Evolutionary conservation across 2,797 vertebrate genomes (phyloP).

Genomic region (Xenopus petersii): DNA sequence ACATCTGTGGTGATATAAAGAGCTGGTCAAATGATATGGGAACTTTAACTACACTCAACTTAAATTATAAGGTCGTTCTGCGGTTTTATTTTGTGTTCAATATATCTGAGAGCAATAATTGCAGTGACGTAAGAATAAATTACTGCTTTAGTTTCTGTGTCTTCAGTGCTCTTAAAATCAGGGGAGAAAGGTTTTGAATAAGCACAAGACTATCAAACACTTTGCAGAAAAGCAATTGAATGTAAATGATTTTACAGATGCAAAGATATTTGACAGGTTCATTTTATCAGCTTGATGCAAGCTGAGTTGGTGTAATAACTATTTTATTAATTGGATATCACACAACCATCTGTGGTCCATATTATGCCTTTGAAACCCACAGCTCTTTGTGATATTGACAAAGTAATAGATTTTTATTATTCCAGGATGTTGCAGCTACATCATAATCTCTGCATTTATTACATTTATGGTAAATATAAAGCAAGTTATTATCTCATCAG

Average conservation of each 20-base stretch:
- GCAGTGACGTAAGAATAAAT: constrained; percentile 36
- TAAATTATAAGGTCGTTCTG: constrained; percentile 12
- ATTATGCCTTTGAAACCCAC: not conserved
- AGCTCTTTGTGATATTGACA: not conserved
- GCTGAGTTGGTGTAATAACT: not conserved
- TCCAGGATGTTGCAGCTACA: not conserved
- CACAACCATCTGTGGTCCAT: not conserved
- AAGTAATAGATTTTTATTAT: not conserved
- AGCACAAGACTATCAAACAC: constrained; percentile 18
- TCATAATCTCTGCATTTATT: too few species aligned
- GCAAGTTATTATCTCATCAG: too few species aligned
- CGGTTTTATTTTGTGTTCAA: constrained; percentile 23
- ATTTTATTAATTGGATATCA: constrained; percentile 5
- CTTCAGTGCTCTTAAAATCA: constrained; percentile 19
- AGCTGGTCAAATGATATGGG: too few species aligned
- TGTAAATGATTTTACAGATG: constrained; percentile 17
- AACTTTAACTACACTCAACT: too few species aligned
- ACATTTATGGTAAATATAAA: too few species aligned
- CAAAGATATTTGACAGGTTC: constrained; percentile 13
- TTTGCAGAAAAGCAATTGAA: constrained; percentile 31
- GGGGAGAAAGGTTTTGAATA: constrained; percentile 16
- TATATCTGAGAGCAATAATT: constrained; percentile 16
- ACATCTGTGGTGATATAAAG: too few species aligned
- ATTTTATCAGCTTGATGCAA: not conserved
- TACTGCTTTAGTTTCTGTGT: constrained; percentile 27